Base-by-base conservation (phyloP, 2,888 invertebrate genomes). In the Pycnomerus fuliginosus region DNA sequence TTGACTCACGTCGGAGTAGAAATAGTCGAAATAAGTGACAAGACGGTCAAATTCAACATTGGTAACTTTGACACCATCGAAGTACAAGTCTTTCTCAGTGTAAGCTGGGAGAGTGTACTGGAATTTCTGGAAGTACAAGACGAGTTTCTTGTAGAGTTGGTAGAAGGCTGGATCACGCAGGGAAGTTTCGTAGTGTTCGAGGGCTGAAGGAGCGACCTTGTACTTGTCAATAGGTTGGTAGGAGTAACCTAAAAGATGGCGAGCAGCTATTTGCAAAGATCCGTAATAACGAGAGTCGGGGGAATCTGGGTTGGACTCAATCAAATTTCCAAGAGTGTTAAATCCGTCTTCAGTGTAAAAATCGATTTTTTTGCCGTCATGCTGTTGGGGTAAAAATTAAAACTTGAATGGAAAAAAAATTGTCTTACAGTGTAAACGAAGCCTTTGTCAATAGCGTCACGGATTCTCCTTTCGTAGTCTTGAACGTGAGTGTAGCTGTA, bases 81-180 rank as follows among this genome's bases (percentile, higher is more conserved):
- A 69, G 30, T 75, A 59, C 22, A 87, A 71, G 49, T 76, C 55
- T 50, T 82, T 78, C 41, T 70, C 72, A 37, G 76, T 81, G 76
- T 88, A 86, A 1, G 71, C 61, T 17, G 79, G 77, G 10, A 85
- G 70, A 28, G 76, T 68, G 47, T 76, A 60, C 54, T 81, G 78
- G 77, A 82, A 85, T 47, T 72, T 65, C 34, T 74, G 70, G 76
- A 83, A 83, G 35, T 84, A 69, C 25, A 74, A 67, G 16, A 76
- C 66, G 48, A 84, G 74, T 45, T 77, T 78, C 62, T 82, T 80
- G 76, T 74, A 79, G 45, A 85, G 75, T 65, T 80, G 78, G 70
- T 80, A 86, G 76, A 83, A 84, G 17, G 80, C 80, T 5, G 85
- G 85, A 60, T 86, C 86, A 34, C 83, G 78, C 10, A 82, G 70